Percentiles rank a stretch among this genome's conserved stretches.
Conservation (phyloP, 2,797 vertebrate genomes). For the Ceryle rudis region DNA sequence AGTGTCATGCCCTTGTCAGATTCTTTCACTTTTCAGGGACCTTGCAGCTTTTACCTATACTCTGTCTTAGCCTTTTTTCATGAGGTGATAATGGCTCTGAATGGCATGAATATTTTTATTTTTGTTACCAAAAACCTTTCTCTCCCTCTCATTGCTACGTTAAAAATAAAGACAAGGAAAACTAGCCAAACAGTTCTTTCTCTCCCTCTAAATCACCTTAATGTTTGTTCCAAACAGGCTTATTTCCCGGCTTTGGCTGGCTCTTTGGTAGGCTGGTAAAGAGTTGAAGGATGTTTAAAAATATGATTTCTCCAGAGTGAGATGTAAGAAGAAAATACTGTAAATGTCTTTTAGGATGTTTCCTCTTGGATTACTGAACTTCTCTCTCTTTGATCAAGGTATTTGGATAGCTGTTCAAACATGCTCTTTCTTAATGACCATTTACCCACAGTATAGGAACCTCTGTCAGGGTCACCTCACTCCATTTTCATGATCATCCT, state of each 20-base stretch:
- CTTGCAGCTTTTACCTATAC: neutral
- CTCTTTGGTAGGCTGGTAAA: neutral
- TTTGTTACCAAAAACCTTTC: neutral
- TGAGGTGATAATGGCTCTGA: neutral
- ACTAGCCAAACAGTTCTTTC: neutral
- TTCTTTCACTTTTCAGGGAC: neutral
- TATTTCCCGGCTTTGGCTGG: neutral
- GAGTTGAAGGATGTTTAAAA: neutral
- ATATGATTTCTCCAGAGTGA: neutral
- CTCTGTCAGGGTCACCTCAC: neutral
- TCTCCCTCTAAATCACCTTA: neutral
- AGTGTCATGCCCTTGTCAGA: neutral
- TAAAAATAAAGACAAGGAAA: conserved; percentile 8
- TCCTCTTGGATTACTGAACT: neutral
- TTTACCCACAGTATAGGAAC: neutral
- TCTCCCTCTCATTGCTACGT: neutral
- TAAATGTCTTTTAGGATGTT: neutral
- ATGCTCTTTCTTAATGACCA: neutral
- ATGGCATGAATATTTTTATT: neutral
- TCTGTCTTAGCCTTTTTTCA: neutral
- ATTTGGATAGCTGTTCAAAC: neutral
- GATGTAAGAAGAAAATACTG: neutral
- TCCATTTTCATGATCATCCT: neutral
- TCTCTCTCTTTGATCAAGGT: neutral
- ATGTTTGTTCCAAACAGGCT: neutral